Percentiles rank a stretch among this genome's conserved stretches.
These are phyloP conservation scores for Drosophila serrata DNA, from an alignment of 1,140 invertebrate species.

Conservation along the genomic window DNA sequence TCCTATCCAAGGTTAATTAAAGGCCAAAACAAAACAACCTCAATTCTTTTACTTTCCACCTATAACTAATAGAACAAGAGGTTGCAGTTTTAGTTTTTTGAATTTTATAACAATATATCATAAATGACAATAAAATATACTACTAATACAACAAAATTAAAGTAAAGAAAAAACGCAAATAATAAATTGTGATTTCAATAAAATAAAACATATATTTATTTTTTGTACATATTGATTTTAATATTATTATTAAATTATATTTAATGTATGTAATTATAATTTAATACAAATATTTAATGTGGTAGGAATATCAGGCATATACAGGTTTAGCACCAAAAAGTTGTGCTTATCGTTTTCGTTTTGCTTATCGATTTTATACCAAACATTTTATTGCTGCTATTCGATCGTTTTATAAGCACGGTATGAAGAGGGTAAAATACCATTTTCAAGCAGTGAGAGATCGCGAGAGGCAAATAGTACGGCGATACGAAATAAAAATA, in stretches of 20 bases:
- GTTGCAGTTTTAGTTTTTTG: slow-evolving; percentile 19
- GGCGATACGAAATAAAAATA: no score
- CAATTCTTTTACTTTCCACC: slow-evolving; percentile 67
- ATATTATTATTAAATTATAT: slow-evolving; percentile 26
- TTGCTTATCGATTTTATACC: neutral
- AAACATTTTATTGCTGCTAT: neutral
- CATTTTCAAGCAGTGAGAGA: no score
- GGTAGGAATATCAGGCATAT: slow-evolving; percentile 21
- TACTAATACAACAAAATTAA: slow-evolving; percentile 12
- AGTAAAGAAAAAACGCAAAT: slow-evolving; percentile 28
- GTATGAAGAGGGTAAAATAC: no score
- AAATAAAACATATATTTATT: slow-evolving; percentile 58
- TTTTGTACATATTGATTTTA: slow-evolving; percentile 55
- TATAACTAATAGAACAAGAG: slow-evolving; percentile 72
- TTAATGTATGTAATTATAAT: slow-evolving; percentile 14
- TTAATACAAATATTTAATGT: slow-evolving; percentile 1
- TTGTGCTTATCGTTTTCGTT: neutral
- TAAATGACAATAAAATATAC: slow-evolving; percentile 23
- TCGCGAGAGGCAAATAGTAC: no score
- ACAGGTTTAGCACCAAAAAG: slow-evolving; percentile 24
- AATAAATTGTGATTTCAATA: slow-evolving; percentile 31
- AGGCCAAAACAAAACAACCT: slow-evolving; percentile 25
- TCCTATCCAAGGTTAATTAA: slow-evolving; percentile 4
- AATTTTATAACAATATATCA: slow-evolving; percentile 4
- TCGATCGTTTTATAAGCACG: neutral